Base-by-base conservation (phyloP, 2,888 invertebrate genomes). In the Theodoxus fluviatilis region DNA sequence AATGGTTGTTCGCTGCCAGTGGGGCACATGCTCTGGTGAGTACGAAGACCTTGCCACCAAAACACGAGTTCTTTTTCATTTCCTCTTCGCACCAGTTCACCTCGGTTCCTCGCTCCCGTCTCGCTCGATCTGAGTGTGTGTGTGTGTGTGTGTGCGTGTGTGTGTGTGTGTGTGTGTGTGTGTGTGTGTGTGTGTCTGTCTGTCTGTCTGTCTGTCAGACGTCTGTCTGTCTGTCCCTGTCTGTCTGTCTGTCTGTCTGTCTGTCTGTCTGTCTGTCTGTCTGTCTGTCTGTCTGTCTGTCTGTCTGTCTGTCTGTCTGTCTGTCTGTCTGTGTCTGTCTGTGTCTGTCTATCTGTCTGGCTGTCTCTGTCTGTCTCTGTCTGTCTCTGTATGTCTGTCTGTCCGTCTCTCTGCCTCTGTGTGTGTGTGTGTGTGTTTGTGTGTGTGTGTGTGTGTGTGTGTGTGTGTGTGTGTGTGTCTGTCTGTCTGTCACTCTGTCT, bases 61-160 rank as follows among this genome's bases (percentile, higher is more conserved):
- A n/a, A n/a, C n/a, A n/a, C n/a, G n/a, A n/a, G n/a, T n/a, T n/a
- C n/a, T n/a, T n/a, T n/a, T 35, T 2, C 15, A 28, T 22, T 7
- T 61, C 25, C 28, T 25, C 7, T 43, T 33, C 35, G 37, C 37
- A 12, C 43, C 43, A 33, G 37, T 7, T 67, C 55, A 37, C 67
- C 55, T 55, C 55, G 28, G 67, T 55, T 37, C 52, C 55, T 18
- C 37, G 52, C 55, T 67, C 38, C 55, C 55, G 25, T 67, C 55
- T 52, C 2, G 37, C 22, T 15, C 22, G 12, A 7, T 38, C 33
- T 4, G 28, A 43, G 43, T 65, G 31, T 33, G 33, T 65, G 47
- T 47, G 22, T 22, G 63, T 38, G 0, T 15, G 37, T 9, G 38
- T 3, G 38, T 15, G 63, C 52, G 52, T 25, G 33, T 35, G 35